Conservation (phyloP, 2,888 invertebrate genomes). For the Ichneumon xanthorius region DNA sequence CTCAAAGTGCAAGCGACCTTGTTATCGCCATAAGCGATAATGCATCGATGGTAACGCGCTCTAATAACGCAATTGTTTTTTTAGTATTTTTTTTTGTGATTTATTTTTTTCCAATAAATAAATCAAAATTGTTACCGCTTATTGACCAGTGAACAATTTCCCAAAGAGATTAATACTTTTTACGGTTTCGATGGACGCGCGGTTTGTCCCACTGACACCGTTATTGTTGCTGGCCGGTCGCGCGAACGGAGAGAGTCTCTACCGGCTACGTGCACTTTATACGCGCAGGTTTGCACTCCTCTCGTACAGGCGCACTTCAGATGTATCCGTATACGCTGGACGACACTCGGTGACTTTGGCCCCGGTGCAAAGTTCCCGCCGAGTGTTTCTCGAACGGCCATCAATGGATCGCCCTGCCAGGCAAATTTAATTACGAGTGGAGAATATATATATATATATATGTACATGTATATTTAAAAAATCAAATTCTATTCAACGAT, state of each 20-base stretch:
- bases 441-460: background rate
- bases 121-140: background rate
- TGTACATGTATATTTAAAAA: too few relatives aligned
- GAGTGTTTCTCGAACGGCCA: constrained; percentile 16
- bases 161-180: constrained; percentile 56
- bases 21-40: background rate
- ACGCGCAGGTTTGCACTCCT: background rate
- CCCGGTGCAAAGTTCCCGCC: constrained; percentile 7
- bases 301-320: constrained; percentile 28
- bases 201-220: constrained; percentile 64
- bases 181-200: constrained; percentile 56
- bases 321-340: background rate
- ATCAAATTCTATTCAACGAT: too few relatives aligned
- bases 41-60: background rate
- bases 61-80: background rate
- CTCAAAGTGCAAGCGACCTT: constrained; percentile 36
- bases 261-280: background rate
- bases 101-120: background rate
- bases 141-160: background rate
- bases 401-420: background rate
- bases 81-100: background rate
- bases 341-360: constrained; percentile 11
- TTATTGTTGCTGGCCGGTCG: constrained; percentile 45
- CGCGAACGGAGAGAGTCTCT: constrained; percentile 36
- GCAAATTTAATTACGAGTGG: background rate